Evolutionary conservation across 2,113 vertebrate genomes (phyloP), one percentile per base, ranked within the genome.

Genomic region (Syngnathus typhle): DNA sequence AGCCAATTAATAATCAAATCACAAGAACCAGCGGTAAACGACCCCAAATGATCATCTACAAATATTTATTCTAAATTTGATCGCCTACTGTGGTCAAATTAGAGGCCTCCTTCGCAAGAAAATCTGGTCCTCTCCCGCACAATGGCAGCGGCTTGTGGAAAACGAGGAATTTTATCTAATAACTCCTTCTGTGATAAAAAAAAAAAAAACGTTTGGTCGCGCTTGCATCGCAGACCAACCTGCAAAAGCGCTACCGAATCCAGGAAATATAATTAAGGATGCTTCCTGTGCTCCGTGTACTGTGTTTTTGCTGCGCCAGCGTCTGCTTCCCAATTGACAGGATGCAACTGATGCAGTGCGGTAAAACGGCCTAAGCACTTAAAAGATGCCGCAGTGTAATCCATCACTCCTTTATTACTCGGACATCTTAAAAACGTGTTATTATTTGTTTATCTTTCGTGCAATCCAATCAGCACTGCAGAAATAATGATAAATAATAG

Each of bases 311-410:
- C 69, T 76, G 8, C 77, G 78, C 74, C 73, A 71, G 36, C 55
- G 4, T 36, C 55, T 36, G 55, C 55, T 32, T 58, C 27, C 7
- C 13, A 56, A 60, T 72, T 59, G 74, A 56, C 64, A 18, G 74
- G 71, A 65, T 68, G 72, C 83, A 80, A 82, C 84, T 72, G 88
- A 89, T 87, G 85, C 87, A 91, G 78, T 91, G 90, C 88, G 89
- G 89, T 88, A 89, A 89, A 87, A 85, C 47, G 23, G 37, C 32
- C 16, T 38, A 18, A 4, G 38, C 38, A 7, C 60, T 62, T 23
- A 32, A 32, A 32, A 32, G 27, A 32, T 32, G 41, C 8, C 41
- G 16, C 11, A 0, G 37, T 12, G 51, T 0, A 3, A 8, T 47
- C 36, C 32, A 60, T 46, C 49, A 5, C 49, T 23, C 11, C 2